Evolutionary conservation across 1,140 invertebrate genomes (phyloP), one percentile per base, ranked within the genome.

Genomic region (Brachionus rubens): DNA sequence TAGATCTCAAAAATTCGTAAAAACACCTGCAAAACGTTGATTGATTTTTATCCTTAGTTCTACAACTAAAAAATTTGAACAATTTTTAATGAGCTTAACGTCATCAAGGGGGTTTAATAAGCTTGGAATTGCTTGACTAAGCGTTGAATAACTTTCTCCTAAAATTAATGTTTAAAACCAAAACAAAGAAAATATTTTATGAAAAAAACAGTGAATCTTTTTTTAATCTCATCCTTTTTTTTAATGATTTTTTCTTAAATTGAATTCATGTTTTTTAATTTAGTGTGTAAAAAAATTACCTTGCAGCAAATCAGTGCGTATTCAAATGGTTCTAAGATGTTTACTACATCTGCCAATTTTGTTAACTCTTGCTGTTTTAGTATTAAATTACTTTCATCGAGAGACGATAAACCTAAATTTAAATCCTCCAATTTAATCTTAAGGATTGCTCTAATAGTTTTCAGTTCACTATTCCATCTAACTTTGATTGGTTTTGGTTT

Each of bases 401-500:
- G 21, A 16, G 12, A 24, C 12, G 21, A 12, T 54, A 54, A 26
- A 28, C 21, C 50, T 24, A 26, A 19, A 28, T 54, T 54, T 54
- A 54, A n/a, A 30, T 54, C 50, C 12, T 26, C 28, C 28, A 54
- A 54, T 54, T 54, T 54, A 26, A 54, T 54, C 28, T 54, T 24
- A 54, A 19, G 28, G 12, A 54, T 54, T 14, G 50, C 19, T n/a
- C 9, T 21, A 26, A 54, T 26, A 26, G 21, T 26, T 26, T 54
- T 54, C 21, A 54, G 16, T 21, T 54, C 50, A 54, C 50, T 54
- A 26, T 30, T 54, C 50, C 50, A 54, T 19, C 50, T 19, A 24
- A 54, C 50, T 54, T 54, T 54, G 12, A 30, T 54, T 54, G 50
- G 50, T 54, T 54, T 54, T 54, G 50, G 21, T 24, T 24, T 54